These are phyloP conservation scores for Ictalurus punctatus DNA, from an alignment of 2,113 vertebrate species.

Conservation along the genomic window DNA sequence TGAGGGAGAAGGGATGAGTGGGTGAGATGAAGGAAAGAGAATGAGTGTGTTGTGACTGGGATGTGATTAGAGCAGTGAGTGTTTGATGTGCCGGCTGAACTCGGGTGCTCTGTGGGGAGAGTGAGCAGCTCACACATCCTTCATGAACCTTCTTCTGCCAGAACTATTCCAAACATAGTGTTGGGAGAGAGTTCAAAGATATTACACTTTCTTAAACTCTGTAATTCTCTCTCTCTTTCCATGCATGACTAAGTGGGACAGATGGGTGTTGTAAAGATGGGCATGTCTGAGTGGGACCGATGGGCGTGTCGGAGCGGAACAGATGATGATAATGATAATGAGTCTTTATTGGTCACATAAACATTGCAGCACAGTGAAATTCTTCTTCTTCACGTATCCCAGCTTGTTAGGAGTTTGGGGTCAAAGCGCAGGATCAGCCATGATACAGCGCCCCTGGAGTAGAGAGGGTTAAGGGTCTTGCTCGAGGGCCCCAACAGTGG, in stretches of 20 bases:
- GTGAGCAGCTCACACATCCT: background rate
- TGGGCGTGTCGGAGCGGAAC: background rate
- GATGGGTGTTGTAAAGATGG: background rate
- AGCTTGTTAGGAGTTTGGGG: too few relatives aligned
- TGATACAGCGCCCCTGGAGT: too few relatives aligned
- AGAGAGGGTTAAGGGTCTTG: too few relatives aligned
- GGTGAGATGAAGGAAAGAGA: background rate
- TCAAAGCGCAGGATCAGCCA: too few relatives aligned
- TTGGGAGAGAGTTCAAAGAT: background rate
- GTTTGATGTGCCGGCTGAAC: slow-evolving; percentile 17
- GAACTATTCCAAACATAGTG: background rate
- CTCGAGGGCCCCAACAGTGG: too few relatives aligned
- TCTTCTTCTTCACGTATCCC: too few relatives aligned
- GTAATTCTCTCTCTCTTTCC: background rate
- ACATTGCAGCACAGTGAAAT: too few relatives aligned
- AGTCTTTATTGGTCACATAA: too few relatives aligned
- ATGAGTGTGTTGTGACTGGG: slow-evolving; percentile 1
- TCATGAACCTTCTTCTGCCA: background rate
- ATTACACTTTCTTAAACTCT: background rate
- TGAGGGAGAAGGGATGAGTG: background rate
- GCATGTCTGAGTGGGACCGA: background rate
- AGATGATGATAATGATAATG: background rate
- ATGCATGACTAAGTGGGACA: background rate
- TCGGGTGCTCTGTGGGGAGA: background rate
- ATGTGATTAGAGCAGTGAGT: slow-evolving; percentile 24